phyloP scores from a whole-genome alignment of 1,140 invertebrate genomes.

The Pteromalus puparum region DNA sequence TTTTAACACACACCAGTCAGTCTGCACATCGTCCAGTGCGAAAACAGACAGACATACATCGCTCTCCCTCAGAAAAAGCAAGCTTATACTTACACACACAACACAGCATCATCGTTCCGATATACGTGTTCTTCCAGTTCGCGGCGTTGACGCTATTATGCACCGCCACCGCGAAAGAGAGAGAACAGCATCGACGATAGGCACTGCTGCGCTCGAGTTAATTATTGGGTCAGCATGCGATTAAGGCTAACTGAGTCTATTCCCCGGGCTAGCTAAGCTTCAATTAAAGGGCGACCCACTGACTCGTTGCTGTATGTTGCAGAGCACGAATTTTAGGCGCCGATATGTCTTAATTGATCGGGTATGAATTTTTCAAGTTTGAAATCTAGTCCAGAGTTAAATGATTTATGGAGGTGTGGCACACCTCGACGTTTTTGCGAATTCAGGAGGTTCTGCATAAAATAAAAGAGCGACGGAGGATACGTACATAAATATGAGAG shows the following conservation, averaged over 20 bases:
- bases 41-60: neutral
- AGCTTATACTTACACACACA: neutral
- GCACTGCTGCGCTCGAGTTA: slow-evolving; percentile 5
- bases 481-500: neutral
- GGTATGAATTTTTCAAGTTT: neutral
- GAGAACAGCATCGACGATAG: neutral
- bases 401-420: no score
- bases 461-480: no score
- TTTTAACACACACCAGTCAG: neutral
- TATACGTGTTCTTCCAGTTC: no score
- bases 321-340: neutral
- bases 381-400: neutral
- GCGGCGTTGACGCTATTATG: neutral
- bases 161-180: neutral
- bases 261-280: neutral
- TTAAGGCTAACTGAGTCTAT: slow-evolving; percentile 24
- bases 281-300: slow-evolving; percentile 32
- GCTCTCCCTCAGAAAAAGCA: neutral
- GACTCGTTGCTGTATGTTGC: neutral
- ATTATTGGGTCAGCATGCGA: slow-evolving; percentile 20
- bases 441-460: no score
- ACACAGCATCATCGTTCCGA: no score
- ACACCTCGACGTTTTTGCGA: no score
- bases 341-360: no score
- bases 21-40: neutral